Conservation (phyloP, 2,113 vertebrate genomes). For the Micromys minutus region DNA sequence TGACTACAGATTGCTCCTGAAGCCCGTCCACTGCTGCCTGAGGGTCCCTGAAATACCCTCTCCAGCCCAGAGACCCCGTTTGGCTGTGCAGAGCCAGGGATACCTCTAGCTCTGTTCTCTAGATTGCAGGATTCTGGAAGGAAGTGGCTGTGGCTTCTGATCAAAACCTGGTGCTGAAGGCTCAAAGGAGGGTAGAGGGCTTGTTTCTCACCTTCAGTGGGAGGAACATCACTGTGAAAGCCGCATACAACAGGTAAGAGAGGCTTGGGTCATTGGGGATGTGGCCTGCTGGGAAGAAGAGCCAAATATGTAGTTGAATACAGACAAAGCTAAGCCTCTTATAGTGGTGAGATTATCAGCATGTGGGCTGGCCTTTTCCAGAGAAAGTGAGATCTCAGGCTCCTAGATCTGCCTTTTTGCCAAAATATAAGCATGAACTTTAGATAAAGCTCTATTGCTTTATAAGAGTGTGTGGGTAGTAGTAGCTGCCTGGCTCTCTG, state of each 20-base stretch:
- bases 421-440: background rate
- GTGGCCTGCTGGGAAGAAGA: background rate
- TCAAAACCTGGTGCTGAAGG: conserved; percentile 26
- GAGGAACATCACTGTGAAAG: background rate
- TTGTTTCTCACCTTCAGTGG: conserved; percentile 31
- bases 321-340: rapidly evolving
- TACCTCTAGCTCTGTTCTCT: background rate
- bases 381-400: background rate
- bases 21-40: rapidly evolving
- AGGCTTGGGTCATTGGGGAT: rapidly evolving
- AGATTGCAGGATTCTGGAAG: conserved; percentile 67
- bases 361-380: background rate
- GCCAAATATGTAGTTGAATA: rapidly evolving
- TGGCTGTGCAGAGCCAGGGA: too few relatives aligned
- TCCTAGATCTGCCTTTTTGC: background rate
- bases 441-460: rapidly evolving
- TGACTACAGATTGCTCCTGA: background rate
- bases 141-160: conserved; percentile 61
- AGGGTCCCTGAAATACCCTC: background rate
- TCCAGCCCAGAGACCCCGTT: rapidly evolving
- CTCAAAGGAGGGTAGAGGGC: conserved; percentile 22
- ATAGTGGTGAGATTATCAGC: background rate
- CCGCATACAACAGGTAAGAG: conserved; percentile 29
- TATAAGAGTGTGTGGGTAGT: rapidly evolving
- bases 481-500: background rate